phyloP scores from a whole-genome alignment of 2,888 invertebrate genomes.

The Philopedon plagiatum region DNA sequence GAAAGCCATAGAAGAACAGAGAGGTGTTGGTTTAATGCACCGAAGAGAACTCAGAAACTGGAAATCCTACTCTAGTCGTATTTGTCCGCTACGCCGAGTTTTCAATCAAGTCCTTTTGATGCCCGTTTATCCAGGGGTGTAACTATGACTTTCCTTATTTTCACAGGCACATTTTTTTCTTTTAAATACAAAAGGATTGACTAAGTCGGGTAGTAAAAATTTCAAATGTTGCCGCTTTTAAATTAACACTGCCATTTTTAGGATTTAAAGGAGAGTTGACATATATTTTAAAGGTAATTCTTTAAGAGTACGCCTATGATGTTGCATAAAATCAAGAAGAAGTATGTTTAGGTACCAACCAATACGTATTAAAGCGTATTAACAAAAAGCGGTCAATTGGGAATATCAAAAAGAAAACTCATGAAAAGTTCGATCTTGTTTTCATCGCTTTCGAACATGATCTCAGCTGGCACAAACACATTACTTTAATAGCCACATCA shows the following conservation, averaged over 20 bases:
- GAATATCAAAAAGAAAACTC: too few relatives aligned
- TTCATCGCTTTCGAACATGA: too few relatives aligned
- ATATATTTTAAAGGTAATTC: too few relatives aligned
- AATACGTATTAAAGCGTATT: too few relatives aligned
- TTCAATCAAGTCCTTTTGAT: slow-evolving; percentile 68
- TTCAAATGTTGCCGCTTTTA: slow-evolving; percentile 50
- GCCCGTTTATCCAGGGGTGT: slow-evolving; percentile 51
- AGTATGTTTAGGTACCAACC: too few relatives aligned
- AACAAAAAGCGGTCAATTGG: too few relatives aligned
- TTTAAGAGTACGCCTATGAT: background rate
- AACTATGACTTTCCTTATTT: slow-evolving; percentile 54
- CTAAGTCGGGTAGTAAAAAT: slow-evolving; percentile 51
- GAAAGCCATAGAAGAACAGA: slow-evolving; percentile 43
- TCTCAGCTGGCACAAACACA: too few relatives aligned
- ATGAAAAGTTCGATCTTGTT: too few relatives aligned
- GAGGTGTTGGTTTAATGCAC: slow-evolving; percentile 63
- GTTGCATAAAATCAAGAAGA: too few relatives aligned
- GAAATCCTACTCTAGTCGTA: slow-evolving; percentile 66
- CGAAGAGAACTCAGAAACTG: slow-evolving; percentile 63
- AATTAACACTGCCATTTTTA: background rate
- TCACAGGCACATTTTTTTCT: slow-evolving; percentile 30
- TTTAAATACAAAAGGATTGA: slow-evolving; percentile 57
- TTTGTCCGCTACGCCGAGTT: slow-evolving; percentile 67
- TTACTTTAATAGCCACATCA: too few relatives aligned
- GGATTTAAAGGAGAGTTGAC: background rate